phyloP scores from a whole-genome alignment of 2,888 invertebrate genomes.

The Brenthis ino region DNA sequence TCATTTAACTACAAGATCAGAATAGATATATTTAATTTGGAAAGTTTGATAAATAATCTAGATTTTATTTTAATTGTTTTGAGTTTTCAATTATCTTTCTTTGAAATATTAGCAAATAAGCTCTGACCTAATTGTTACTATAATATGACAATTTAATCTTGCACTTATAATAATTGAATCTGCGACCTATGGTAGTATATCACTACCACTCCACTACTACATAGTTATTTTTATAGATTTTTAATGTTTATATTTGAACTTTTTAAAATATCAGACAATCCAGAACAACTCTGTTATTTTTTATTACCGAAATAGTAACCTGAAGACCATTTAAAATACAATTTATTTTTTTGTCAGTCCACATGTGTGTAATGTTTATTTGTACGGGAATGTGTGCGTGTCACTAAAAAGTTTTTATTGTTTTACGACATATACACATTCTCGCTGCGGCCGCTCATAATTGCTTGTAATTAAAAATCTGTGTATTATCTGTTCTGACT shows the following conservation, averaged over 20 bases:
- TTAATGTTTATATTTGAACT: too few species aligned
- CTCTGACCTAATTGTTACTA: too few species aligned
- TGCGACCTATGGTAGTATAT: too few species aligned
- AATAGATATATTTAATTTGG: background rate
- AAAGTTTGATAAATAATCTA: too few species aligned
- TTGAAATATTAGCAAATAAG: too few species aligned
- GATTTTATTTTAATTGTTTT: too few species aligned
- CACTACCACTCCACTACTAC: too few species aligned
- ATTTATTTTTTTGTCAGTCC: conserved; percentile 35
- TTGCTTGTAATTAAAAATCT: conserved; percentile 55
- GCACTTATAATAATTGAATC: too few species aligned
- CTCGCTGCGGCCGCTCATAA: conserved; percentile 51
- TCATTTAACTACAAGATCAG: conserved; percentile 1
- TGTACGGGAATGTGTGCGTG: conserved; percentile 64
- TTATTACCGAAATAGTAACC: conserved; percentile 30
- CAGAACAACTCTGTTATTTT: conserved; percentile 14
- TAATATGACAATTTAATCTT: too few species aligned
- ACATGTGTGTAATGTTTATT: conserved; percentile 69
- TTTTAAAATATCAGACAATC: conserved; percentile 4
- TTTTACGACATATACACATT: conserved; percentile 60
- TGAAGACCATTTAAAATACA: conserved; percentile 35
- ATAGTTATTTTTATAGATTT: too few species aligned
- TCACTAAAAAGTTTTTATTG: conserved; percentile 74
- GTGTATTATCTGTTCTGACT: conserved; percentile 41
- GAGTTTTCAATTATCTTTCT: too few species aligned